Percentiles rank a stretch among this genome's conserved stretches.
phyloP scores from a whole-genome alignment of 2,113 vertebrate species.

The Crotalus tigris region DNA sequence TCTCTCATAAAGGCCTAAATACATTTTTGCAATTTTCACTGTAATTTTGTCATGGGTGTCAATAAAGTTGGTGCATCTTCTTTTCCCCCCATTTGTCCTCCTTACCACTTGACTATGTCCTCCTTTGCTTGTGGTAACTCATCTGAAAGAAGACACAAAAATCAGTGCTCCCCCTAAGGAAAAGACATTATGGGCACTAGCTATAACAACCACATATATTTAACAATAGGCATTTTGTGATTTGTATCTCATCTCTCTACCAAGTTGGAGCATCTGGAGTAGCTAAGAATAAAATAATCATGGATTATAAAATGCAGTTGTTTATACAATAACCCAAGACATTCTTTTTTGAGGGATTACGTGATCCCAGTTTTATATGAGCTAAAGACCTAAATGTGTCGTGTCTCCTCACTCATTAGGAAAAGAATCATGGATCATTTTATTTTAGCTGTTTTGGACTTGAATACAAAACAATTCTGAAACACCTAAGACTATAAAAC shows the following conservation, averaged over 20 bases:
- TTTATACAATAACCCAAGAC: background rate
- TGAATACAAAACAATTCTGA: background rate
- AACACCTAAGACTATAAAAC: background rate
- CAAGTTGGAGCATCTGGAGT: background rate
- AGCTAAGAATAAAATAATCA: background rate
- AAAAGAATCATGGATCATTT: background rate
- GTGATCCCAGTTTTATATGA: background rate
- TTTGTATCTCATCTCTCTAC: background rate
- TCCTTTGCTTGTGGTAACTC: background rate
- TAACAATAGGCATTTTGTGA: background rate
- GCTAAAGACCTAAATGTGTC: background rate
- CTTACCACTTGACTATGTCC: background rate
- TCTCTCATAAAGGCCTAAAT: background rate
- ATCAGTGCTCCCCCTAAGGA: background rate
- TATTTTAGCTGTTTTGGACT: background rate
- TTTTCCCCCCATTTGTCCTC: background rate
- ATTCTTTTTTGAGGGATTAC: background rate
- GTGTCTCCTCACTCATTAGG: background rate
- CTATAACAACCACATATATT: background rate
- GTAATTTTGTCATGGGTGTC: background rate
- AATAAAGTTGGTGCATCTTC: background rate
- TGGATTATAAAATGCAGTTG: background rate
- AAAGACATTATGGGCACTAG: background rate
- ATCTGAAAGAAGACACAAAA: background rate
- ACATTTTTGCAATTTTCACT: background rate